Percentiles rank a stretch among this genome's conserved stretches.
These are phyloP conservation scores for Heteropelma amictum DNA, from an alignment of 2,888 invertebrate genomes.

Conservation along the genomic window DNA sequence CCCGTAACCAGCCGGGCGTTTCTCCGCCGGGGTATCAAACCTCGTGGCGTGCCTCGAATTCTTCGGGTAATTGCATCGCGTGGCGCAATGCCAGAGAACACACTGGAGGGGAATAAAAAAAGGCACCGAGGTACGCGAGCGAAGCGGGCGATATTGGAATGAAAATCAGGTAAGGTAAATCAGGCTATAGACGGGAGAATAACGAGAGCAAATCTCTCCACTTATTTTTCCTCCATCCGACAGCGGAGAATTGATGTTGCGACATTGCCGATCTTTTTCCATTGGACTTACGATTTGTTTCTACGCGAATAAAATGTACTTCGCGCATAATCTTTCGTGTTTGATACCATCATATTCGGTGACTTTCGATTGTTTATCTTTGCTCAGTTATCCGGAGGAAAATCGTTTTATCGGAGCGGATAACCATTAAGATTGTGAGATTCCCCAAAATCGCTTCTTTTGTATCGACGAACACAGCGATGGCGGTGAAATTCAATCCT, in stretches of 20 bases:
- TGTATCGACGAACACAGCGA: no score
- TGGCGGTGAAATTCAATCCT: conserved; percentile 22
- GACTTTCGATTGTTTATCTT: neutral
- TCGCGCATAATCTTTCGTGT: no score
- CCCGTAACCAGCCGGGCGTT: conserved; percentile 47
- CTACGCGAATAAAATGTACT: no score
- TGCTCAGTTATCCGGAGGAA: no score
- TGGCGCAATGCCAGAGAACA: conserved; percentile 65
- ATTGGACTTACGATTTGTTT: no score
- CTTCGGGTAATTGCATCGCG: conserved; percentile 74
- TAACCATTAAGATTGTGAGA: neutral
- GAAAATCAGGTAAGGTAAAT: conserved; percentile 15
- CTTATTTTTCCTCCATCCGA: neutral
- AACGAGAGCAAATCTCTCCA: neutral
- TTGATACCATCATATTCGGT: no score
- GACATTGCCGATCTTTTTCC: neutral
- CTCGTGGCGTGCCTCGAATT: conserved; percentile 72
- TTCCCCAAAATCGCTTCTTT: neutral
- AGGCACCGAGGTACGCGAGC: conserved; percentile 21
- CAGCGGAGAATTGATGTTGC: neutral
- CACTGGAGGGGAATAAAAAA: conserved; percentile 2
- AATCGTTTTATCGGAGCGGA: neutral
- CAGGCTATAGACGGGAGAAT: conserved; percentile 5
- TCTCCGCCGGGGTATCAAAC: conserved; percentile 66
- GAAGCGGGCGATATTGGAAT: conserved; percentile 23